Conservation (phyloP, 30 jellyfish, hydroid and myxozoan species). For the Pelagia noctiluca region DNA sequence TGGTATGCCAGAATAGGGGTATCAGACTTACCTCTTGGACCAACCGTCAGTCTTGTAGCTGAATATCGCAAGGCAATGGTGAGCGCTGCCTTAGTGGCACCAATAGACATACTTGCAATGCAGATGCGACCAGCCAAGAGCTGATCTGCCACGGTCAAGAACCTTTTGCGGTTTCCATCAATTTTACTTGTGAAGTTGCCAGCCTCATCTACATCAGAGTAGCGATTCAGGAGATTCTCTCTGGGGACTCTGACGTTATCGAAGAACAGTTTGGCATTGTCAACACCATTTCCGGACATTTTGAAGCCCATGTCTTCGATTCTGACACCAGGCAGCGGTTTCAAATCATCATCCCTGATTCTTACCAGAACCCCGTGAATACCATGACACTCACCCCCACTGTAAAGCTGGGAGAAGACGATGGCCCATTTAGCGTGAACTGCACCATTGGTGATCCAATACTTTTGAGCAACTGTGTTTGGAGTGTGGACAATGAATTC, state of each 20-base stretch:
- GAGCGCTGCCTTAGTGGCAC: slow-evolving; percentile 88
- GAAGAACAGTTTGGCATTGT: slow-evolving; percentile 89
- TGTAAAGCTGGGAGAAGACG: slow-evolving; percentile 90
- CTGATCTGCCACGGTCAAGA: slow-evolving; percentile 84
- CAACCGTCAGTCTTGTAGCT: slow-evolving; percentile 91
- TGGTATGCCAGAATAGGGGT: slow-evolving; percentile 85
- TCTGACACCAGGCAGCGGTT: slow-evolving; percentile 89
- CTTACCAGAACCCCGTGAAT: slow-evolving; percentile 91
- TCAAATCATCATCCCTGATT: slow-evolving; percentile 78
- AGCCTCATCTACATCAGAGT: slow-evolving; percentile 81
- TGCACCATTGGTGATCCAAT: slow-evolving; percentile 94
- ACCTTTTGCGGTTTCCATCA: slow-evolving; percentile 88
- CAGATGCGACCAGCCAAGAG: slow-evolving; percentile 90
- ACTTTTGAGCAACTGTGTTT: slow-evolving; percentile 83
- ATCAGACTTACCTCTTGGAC: slow-evolving; percentile 91
- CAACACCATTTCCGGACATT: slow-evolving; percentile 95
- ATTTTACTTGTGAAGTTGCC: slow-evolving; percentile 79
- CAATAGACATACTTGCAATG: slow-evolving; percentile 89
- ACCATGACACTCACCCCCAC: slow-evolving; percentile 82
- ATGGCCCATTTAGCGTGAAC: slow-evolving; percentile 90
- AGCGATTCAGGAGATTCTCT: slow-evolving; percentile 79
- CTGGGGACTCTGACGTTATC: slow-evolving; percentile 95
- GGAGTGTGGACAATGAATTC: slow-evolving; percentile 92
- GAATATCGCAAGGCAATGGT: slow-evolving; percentile 94
- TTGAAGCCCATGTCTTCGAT: slow-evolving; percentile 97